These are phyloP conservation scores for Acanthopagrus latus DNA, from an alignment of 2,797 vertebrate species.

Conservation along the genomic window DNA sequence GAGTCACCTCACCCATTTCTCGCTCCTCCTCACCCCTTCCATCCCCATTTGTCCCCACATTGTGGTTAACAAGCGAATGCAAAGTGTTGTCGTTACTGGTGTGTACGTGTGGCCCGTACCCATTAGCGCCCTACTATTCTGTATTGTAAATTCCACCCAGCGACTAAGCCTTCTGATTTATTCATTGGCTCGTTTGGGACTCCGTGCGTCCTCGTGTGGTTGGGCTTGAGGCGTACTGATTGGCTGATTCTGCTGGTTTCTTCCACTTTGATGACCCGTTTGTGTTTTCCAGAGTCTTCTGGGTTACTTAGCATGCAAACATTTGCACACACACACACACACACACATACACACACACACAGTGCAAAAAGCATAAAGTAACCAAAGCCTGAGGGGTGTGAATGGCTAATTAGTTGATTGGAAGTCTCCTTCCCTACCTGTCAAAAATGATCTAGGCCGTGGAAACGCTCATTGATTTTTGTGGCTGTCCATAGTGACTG, in stretches of 20 bases:
- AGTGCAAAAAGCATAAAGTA: constrained; percentile 6
- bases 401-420: constrained; percentile 68
- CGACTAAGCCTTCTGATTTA: constrained; percentile 81
- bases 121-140: constrained; percentile 69
- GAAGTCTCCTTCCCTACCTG: constrained; percentile 41
- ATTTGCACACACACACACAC: neutral
- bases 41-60: constrained; percentile 75
- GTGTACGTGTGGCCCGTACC: constrained; percentile 43
- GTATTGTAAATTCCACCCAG: constrained; percentile 66
- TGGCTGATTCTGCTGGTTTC: constrained; percentile 41
- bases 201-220: constrained; percentile 57
- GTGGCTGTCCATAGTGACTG: constrained; percentile 14
- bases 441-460: constrained; percentile 44
- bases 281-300: constrained; percentile 55
- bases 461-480: constrained; percentile 64
- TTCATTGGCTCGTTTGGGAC: constrained; percentile 80
- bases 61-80: constrained; percentile 82
- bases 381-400: constrained; percentile 58
- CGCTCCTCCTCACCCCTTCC: constrained; percentile 64
- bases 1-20: constrained; percentile 66
- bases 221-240: constrained; percentile 30
- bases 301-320: constrained; percentile 66
- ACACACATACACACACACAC: neutral
- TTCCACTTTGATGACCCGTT: constrained; percentile 60
- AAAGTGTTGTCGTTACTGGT: constrained; percentile 62